A percentile compares a stretch with the other conserved stretches of the same genome.
Conservation (phyloP, 1,140 invertebrate genomes). For the Bicyclus anynana region DNA sequence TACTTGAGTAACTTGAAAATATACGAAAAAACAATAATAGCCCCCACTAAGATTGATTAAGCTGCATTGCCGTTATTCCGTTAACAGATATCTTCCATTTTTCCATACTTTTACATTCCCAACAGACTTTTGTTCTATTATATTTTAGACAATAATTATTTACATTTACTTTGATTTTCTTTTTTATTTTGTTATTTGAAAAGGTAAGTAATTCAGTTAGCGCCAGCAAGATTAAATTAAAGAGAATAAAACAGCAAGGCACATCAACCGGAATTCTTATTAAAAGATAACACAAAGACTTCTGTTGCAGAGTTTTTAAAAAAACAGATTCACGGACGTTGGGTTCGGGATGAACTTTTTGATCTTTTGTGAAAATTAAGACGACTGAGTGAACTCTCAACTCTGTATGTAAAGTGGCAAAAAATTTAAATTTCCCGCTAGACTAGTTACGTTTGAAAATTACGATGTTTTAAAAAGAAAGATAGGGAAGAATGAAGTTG, state of each 20-base stretch:
- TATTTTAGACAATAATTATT: too few species aligned
- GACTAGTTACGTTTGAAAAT: not conserved
- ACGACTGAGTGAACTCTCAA: not conserved
- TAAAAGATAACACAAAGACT: not conserved
- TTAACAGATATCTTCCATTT: too few species aligned
- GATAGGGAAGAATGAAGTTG: not conserved
- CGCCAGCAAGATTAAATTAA: not conserved
- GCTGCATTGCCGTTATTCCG: too few species aligned
- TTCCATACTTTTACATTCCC: too few species aligned
- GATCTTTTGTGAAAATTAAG: conserved; percentile 5
- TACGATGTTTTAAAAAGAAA: not conserved
- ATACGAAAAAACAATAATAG: too few species aligned
- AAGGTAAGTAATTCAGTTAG: too few species aligned
- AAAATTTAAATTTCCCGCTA: not conserved
- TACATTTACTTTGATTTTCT: too few species aligned
- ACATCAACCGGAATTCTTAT: not conserved
- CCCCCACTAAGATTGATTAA: too few species aligned
- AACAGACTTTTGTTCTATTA: too few species aligned
- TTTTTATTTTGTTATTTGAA: too few species aligned
- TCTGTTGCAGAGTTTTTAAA: not conserved
- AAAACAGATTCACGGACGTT: conserved; percentile 1
- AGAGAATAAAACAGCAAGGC: not conserved
- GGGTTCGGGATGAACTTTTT: not conserved
- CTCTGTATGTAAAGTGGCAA: not conserved
- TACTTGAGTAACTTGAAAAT: too few species aligned